Conservation (phyloP, 2,797 vertebrate genomes). For the Schizopygopsis pylzovi region DNA sequence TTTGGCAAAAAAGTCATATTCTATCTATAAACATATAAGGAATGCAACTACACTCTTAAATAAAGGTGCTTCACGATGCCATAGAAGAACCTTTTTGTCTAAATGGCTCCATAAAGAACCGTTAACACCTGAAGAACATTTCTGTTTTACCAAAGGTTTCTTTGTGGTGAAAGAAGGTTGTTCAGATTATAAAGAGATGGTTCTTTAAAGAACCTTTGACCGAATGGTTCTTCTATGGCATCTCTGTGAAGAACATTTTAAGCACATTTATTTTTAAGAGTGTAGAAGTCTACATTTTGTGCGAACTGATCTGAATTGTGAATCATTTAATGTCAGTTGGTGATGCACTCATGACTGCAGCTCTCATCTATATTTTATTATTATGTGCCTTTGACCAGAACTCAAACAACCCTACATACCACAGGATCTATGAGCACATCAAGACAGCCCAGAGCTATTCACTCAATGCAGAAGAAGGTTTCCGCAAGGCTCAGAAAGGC, state of each 20-base stretch:
- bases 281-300: neutral
- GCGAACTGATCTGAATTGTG: neutral
- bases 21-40: neutral
- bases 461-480: slow-evolving; percentile 77
- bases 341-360: neutral
- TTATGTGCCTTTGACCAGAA: slow-evolving; percentile 70
- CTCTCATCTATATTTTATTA: neutral
- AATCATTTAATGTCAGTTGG: neutral
- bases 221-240: neutral
- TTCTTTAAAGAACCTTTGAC: neutral
- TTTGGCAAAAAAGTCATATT: neutral
- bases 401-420: slow-evolving; percentile 79
- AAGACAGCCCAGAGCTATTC: slow-evolving; percentile 80
- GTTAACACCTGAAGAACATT: neutral
- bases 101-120: neutral
- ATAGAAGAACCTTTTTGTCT: too few species aligned
- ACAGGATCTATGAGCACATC: slow-evolving; percentile 86
- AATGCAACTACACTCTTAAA: neutral
- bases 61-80: neutral
- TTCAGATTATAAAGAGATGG: neutral
- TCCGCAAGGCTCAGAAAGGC: slow-evolving; percentile 78
- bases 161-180: neutral
- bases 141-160: neutral
- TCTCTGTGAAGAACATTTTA: neutral
- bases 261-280: neutral